Evolutionary conservation across 1,140 invertebrate genomes (phyloP).

Genomic region (Drosophila azteca): DNA sequence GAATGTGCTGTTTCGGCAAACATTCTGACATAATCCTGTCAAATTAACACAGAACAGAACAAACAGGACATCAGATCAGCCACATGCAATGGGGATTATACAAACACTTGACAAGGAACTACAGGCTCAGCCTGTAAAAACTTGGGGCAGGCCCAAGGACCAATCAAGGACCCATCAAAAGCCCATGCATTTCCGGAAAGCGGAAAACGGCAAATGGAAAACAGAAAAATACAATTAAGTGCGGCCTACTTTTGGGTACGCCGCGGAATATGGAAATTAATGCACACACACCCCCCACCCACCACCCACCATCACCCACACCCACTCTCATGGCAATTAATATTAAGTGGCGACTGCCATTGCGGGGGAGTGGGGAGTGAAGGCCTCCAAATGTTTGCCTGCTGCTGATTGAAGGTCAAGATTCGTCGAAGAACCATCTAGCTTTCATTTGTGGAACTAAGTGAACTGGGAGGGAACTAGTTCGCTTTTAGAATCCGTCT

Average conservation of each 20-base stretch:
- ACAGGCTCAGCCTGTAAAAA: conserved; percentile 30
- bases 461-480: no score
- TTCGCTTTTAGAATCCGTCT: no score
- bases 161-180: conserved; percentile 41
- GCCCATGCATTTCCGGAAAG: background rate
- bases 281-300: no score
- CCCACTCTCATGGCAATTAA: conserved; percentile 63
- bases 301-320: no score
- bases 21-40: conserved; percentile 81
- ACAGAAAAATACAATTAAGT: background rate
- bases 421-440: background rate
- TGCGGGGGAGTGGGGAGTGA: background rate
- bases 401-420: conserved; percentile 26
- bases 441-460: no score
- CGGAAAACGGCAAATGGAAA: no score
- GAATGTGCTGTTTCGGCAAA: conserved; percentile 77
- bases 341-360: conserved; percentile 51
- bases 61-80: conserved; percentile 39
- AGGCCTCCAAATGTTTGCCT: conserved; percentile 1
- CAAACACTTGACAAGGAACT: conserved; percentile 71
- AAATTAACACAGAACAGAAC: conserved; percentile 71
- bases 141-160: conserved; percentile 40
- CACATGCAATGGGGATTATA: conserved; percentile 55
- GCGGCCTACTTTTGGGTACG: conserved; percentile 8
- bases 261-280: no score